Evolutionary conservation across 2,797 vertebrate genomes (phyloP), one percentile per base, ranked within the genome.

Genomic region (Microctenopoma stevenorrisi): DNA sequence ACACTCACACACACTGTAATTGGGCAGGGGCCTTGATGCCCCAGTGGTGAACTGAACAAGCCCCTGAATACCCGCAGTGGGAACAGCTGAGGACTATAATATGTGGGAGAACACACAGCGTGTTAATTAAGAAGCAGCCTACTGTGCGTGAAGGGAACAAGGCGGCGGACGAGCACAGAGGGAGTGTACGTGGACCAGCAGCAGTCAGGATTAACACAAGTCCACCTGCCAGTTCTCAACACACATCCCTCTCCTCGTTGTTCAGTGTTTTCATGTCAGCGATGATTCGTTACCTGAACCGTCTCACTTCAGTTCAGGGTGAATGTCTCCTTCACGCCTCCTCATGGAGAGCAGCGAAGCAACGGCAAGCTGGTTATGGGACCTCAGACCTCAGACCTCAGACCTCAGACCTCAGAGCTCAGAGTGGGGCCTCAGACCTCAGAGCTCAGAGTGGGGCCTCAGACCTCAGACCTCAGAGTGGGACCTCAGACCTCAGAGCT

Each of bases 31-130:
- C 83, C 77, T 66, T 59, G 67, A 80, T 8, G 82, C 82, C 81
- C 80, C 84, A 86, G 76, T 73, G 86, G 83, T 84, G 85, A 86
- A 86, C 78, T 79, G 87, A 87, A 88, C 88, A 88, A 88, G 86
- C 77, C 80, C 77, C 83, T 74, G 81, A 89, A 89, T 82, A 89
- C 81, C 65, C 81, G 33, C 86, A 68, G 13, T 55, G 88, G 84
- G 89, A 87, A 48, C 38, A n/a, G 68, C 68, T 83, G 82, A 88
- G 78, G 74, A 79, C 78, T 35, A 78, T 71, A 85, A 89, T 78
- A 85, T 18, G 28, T 37, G 65, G 68, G 57, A 78, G 81, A 86
- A 70, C 60, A 69, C 65, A 55, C 62, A 61, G 62, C 68, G 64
- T 58, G 25, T 76, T 86, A 91, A 89, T 88, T 85, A 87, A 86